phyloP scores from a whole-genome alignment of 2,888 invertebrate genomes.

The Neria commutata region DNA sequence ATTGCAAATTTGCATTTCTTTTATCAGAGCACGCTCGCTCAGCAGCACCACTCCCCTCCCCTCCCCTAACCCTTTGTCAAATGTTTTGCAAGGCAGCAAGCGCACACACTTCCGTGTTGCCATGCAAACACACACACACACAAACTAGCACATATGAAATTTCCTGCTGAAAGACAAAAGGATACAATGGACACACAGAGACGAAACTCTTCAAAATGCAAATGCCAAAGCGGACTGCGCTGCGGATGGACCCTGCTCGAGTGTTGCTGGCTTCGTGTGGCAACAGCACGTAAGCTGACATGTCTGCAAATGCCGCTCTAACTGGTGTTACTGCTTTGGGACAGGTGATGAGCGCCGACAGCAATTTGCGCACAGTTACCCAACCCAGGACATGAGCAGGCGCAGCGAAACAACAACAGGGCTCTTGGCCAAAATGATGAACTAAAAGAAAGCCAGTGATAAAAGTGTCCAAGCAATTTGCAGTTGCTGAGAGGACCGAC shows the following conservation, averaged over 20 bases:
- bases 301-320: constrained; percentile 21
- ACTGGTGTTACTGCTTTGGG: constrained; percentile 11
- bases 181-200: no score
- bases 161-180: no score
- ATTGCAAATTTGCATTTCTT: no score
- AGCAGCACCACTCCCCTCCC: no score
- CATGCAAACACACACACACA: no score
- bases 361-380: constrained; percentile 27
- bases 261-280: constrained; percentile 4
- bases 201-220: constrained; percentile 14
- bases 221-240: not conserved
- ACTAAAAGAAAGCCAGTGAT: constrained; percentile 4
- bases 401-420: not conserved
- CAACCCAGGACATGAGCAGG: not conserved
- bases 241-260: not conserved
- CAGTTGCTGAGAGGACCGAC: no score
- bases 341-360: constrained; percentile 35
- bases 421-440: not conserved
- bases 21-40: no score
- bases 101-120: no score
- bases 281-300: not conserved
- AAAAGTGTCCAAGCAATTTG: constrained; percentile 15
- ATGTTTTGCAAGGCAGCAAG: no score
- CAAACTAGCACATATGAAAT: no score
- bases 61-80: no score